phyloP scores from a whole-genome alignment of 2,888 invertebrate species.

The Teinopalpus imperialis region DNA sequence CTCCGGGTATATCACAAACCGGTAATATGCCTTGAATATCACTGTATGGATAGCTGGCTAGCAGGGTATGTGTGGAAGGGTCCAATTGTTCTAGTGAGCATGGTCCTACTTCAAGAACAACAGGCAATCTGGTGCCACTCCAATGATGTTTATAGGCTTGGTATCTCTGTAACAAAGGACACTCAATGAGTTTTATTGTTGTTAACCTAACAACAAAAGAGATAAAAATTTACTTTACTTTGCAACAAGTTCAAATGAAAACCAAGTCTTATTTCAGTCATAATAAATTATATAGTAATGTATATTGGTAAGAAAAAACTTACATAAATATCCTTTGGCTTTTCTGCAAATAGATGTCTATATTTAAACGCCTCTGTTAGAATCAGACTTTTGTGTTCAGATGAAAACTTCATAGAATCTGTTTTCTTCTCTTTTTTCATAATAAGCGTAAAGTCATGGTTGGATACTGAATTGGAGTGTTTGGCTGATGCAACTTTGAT shows the following conservation, averaged over 20 bases:
- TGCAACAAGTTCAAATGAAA: too few species aligned
- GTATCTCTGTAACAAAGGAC: conserved; percentile 85
- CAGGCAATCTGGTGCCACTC: conserved; percentile 95
- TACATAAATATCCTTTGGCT: conserved; percentile 89
- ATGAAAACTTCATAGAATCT: conserved; percentile 97
- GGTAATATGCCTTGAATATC: conserved; percentile 80
- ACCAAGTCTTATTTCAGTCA: too few species aligned
- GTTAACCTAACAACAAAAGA: too few species aligned
- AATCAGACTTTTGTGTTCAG: conserved; percentile 95
- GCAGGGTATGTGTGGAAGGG: conserved; percentile 89
- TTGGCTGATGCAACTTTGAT: conserved; percentile 85
- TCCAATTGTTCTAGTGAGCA: conserved; percentile 96
- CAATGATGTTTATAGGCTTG: conserved; percentile 98
- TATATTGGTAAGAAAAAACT: conserved; percentile 46
- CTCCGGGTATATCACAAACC: conserved; percentile 94
- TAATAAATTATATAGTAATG: too few species aligned
- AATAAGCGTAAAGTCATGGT: conserved; percentile 89
- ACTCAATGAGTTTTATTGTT: too few species aligned
- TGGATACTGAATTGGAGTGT: conserved; percentile 75
- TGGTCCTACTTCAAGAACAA: conserved; percentile 95
- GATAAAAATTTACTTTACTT: too few species aligned
- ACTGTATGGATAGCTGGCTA: conserved; percentile 83
- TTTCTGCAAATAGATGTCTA: conserved; percentile 90
- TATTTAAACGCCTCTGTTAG: conserved; percentile 94
- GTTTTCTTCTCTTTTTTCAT: conserved; percentile 95